Evolutionary conservation across 1,140 invertebrate genomes (phyloP), one percentile per base, ranked within the genome.

Genomic region (Coenobita brevimanus): DNA sequence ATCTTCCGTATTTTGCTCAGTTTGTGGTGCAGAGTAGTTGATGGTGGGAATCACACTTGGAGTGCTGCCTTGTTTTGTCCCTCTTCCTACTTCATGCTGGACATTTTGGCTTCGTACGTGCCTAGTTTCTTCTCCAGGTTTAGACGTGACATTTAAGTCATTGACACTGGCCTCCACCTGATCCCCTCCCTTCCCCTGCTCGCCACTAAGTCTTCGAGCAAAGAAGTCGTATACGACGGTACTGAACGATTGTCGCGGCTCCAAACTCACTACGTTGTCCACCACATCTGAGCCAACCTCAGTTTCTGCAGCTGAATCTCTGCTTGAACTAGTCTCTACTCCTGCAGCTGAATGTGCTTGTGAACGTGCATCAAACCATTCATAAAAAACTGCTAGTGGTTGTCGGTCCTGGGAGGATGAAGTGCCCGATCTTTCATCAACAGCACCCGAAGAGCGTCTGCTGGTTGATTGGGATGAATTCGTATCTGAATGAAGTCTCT

Each of bases 341-440:
- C 64, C 64, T 67, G 30, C 64, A 24, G 64, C 8, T 67, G 64
- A 67, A 33, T n/a, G 6, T 33, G 6, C n/a, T 67, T 6, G 64
- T 67, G 64, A 82, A 46, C 60, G 79, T 41, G 79, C 10, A 10
- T 67, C 60, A n/a, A 82, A 24, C 1, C 79, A 57, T 82, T 57
- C 79, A 15, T 33, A 27, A 1, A 30, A 64, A 64, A n/a, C 78
- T 62, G 27, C 62, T 1, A 30, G 78, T 64, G 78, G n/a, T n/a
- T n/a, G n/a, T n/a, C n/a, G n/a, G n/a, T n/a, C n/a, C n/a, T n/a
- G n/a, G n/a, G n/a, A n/a, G 17, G 46, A 8, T 50, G 46, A 50
- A 8, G 46, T 50, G 6, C 46, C 46, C 46, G 6, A 6, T 50
- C 46, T 50, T 17, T 50, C 46, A 50, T 50, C 46, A 50, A 50